Conservation (phyloP, 1,140 invertebrate species). For the Magallana angulata region DNA sequence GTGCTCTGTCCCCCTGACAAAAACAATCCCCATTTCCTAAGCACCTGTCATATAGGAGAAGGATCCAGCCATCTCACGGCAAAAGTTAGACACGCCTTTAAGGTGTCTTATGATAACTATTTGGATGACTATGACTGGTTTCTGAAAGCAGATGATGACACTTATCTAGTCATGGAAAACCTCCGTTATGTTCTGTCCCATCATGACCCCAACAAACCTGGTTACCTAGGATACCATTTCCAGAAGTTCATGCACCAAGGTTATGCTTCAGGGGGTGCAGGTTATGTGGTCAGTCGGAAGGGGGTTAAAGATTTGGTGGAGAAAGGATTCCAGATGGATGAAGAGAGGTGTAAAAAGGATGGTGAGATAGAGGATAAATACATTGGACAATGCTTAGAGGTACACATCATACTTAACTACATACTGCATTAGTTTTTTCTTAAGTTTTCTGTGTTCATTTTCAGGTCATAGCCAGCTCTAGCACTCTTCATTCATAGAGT, state of each 20-base stretch:
- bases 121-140: slow-evolving; percentile 70
- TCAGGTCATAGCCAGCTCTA: no score
- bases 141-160: slow-evolving; percentile 79
- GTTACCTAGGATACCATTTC: slow-evolving; percentile 66
- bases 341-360: slow-evolving; percentile 53
- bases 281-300: slow-evolving; percentile 63
- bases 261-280: slow-evolving; percentile 65
- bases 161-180: slow-evolving; percentile 94
- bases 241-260: slow-evolving; percentile 58
- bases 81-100: slow-evolving; percentile 56
- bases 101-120: slow-evolving; percentile 54
- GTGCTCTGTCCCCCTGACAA: slow-evolving; percentile 42
- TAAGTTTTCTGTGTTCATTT: no score
- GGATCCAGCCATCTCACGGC: slow-evolving; percentile 48
- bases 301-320: slow-evolving; percentile 56
- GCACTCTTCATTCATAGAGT: no score
- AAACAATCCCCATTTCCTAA: slow-evolving; percentile 50
- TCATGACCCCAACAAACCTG: slow-evolving; percentile 65
- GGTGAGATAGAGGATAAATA: slow-evolving; percentile 63
- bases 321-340: slow-evolving; percentile 42
- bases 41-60: slow-evolving; percentile 47
- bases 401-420: neutral
- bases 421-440: no score
- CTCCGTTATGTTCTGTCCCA: slow-evolving; percentile 90
- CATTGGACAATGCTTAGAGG: slow-evolving; percentile 61